Base-by-base conservation (phyloP, 2,797 vertebrate genomes). In the Tokudaia tokunoshimensis region DNA sequence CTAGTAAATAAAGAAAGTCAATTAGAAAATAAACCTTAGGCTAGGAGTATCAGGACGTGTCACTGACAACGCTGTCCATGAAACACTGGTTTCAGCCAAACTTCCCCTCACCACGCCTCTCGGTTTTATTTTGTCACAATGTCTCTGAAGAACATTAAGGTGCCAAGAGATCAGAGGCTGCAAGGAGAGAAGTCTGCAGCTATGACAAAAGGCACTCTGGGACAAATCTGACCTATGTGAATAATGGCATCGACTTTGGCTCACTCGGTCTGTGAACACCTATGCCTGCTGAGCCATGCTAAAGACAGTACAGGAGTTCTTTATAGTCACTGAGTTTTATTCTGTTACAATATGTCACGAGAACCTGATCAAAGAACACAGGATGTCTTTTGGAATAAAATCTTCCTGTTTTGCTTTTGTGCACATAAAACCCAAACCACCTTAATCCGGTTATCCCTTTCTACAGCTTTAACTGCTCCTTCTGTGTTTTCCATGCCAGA, bases 321-420 rank as follows among this genome's bases (percentile, higher is more conserved):
- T 89, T 37, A 47, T 52, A 55, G 7, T 75, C 26, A 96, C 22
- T 26, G 34, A 57, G 47, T 37, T 90, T 89, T 89, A 86, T 50
- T 89, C 67, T 80, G 20, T 12, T 2, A 74, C 26, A 47, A 34
- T 75, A 61, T 47, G 78, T 86, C 37, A 78, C 41, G 76, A 93
- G 76, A 87, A 90, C 6, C 7, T 91, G 20, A 70, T 89, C 92
- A 93, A 94, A 92, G 47, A 80, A 44, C 15, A 20, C 72, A 37
- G 63, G 63, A 86, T 92, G n/a, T 50, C 31, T 83, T 95, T 94
- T 84, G 57, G 91, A 83, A 90, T 37, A 84, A 95, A 97, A 91
- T 26, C 50, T 84, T 84, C 22, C 47, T 41, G 67, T 83, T 94
- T 94, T 81, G 14, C 65, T 87, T 91, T 93, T 93, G 22, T 10